Evolutionary conservation across 2,888 invertebrate species (phyloP).

Genomic region (Orchesella flavescens): DNA sequence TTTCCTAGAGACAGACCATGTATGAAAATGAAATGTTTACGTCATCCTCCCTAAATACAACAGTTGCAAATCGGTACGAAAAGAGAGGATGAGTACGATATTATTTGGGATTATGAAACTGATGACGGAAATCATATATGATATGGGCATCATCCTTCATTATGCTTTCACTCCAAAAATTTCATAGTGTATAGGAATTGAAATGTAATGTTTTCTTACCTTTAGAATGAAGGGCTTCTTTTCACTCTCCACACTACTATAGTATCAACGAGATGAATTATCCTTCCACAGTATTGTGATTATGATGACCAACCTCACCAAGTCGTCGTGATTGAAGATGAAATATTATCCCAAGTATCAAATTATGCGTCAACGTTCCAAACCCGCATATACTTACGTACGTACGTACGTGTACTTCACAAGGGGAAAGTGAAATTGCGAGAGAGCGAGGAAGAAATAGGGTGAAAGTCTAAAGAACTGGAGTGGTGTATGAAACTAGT

Average conservation of each 20-base stretch:
- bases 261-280: not conserved
- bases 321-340: conserved; percentile 39
- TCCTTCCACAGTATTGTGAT: not conserved
- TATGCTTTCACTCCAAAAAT: no score
- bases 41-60: no score
- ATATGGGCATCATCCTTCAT: no score
- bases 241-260: not conserved
- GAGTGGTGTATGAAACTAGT: conserved; percentile 6
- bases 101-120: no score
- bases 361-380: conserved; percentile 37
- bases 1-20: no score
- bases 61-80: no score
- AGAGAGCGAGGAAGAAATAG: conserved; percentile 13
- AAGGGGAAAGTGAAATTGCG: conserved; percentile 5
- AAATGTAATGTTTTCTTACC: conserved; percentile 3
- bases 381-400: conserved; percentile 9
- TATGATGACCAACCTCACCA: conserved; percentile 15
- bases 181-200: no score
- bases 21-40: no score
- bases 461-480: conserved; percentile 21
- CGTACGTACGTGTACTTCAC: no score
- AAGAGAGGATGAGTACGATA: no score
- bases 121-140: no score
- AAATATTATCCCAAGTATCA: conserved; percentile 31
- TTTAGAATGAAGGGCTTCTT: conserved; percentile 11